Conservation (phyloP, 2,888 invertebrate genomes). For the Conistra vaccinii region DNA sequence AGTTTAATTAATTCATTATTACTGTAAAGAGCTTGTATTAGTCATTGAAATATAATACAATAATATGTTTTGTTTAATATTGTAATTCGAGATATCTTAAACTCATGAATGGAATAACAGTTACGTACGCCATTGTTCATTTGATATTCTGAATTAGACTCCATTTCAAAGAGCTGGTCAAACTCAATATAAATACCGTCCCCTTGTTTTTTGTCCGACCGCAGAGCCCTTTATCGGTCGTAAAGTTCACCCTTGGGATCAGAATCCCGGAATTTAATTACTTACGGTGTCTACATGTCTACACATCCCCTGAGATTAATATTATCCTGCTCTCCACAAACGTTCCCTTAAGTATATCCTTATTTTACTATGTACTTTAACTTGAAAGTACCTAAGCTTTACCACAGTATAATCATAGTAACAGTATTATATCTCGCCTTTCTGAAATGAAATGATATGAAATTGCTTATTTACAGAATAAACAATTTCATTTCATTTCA, state of each 20-base stretch:
- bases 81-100: conserved; percentile 11
- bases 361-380: conserved; percentile 1
- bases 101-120: conserved; percentile 47
- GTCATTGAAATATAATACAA: conserved; percentile 38
- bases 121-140: conserved; percentile 30
- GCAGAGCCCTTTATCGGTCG: conserved; percentile 68
- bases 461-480: no score
- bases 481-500: no score
- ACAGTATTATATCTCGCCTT: no score
- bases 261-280: conserved; percentile 84
- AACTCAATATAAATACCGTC: conserved; percentile 48
- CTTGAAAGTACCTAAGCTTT: neutral
- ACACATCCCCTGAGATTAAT: conserved; percentile 67
- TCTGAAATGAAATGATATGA: no score
- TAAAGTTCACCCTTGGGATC: conserved; percentile 72
- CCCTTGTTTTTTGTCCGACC: conserved; percentile 76
- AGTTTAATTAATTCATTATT: conserved; percentile 30
- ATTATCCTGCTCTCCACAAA: conserved; percentile 46
- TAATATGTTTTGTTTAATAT: conserved; percentile 36
- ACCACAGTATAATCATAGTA: no score
- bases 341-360: neutral
- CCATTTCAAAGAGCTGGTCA: conserved; percentile 18
- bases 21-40: conserved; percentile 20
- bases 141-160: conserved; percentile 34
- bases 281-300: conserved; percentile 62